Evolutionary conservation across 2,888 invertebrate species (phyloP).

Genomic region (Tricholauxania praeusta): DNA sequence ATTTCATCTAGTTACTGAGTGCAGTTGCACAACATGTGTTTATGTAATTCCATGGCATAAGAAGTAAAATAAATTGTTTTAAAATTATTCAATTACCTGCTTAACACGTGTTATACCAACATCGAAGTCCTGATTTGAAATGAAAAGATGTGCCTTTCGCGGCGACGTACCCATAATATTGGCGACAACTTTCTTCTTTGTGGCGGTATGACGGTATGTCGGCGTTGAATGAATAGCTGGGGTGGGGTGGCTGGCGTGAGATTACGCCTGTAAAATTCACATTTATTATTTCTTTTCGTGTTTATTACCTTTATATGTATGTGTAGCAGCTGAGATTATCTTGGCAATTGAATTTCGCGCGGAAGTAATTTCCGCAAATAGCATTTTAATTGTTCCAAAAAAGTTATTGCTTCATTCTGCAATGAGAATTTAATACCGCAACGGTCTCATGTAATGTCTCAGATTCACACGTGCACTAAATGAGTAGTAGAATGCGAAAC

Average conservation of each 20-base stretch:
- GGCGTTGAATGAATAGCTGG: background rate
- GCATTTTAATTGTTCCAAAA: constrained; percentile 57
- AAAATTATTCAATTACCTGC: constrained; percentile 50
- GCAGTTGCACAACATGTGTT: too few relatives aligned
- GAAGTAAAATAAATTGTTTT: constrained; percentile 47
- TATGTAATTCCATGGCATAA: too few relatives aligned
- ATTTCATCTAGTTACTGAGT: too few relatives aligned
- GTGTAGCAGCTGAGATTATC: constrained; percentile 17
- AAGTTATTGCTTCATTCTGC: constrained; percentile 49
- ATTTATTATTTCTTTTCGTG: constrained; percentile 21
- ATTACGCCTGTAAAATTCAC: background rate
- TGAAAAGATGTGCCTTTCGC: constrained; percentile 5
- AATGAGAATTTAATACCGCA: constrained; percentile 55
- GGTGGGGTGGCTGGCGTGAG: background rate
- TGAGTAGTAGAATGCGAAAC: constrained; percentile 15
- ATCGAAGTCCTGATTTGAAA: background rate
- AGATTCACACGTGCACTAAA: constrained; percentile 25
- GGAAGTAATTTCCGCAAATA: constrained; percentile 60
- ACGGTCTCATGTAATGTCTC: constrained; percentile 25
- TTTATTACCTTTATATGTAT: constrained; percentile 8
- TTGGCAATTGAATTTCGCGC: constrained; percentile 20
- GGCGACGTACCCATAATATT: too few relatives aligned
- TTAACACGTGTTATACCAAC: constrained; percentile 1
- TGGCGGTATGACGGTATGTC: background rate
- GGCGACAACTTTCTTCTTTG: constrained; percentile 11